These are phyloP conservation scores for Gonatopus flavifemur DNA, from an alignment of 1,140 invertebrate species.

Conservation along the genomic window DNA sequence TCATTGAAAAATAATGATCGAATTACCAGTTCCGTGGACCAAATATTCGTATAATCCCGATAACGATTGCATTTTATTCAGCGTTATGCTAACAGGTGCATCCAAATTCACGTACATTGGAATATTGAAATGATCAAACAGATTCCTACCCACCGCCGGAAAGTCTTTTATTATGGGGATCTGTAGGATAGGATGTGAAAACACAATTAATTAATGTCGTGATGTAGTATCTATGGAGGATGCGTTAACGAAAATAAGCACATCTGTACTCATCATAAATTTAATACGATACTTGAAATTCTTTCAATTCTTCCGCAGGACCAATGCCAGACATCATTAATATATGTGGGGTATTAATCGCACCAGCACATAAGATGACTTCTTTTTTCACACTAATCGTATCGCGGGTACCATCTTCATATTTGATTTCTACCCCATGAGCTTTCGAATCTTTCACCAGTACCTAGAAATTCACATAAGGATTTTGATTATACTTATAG, in stretches of 20 bases:
- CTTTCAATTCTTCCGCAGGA: conserved; percentile 54
- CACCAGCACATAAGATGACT: conserved; percentile 71
- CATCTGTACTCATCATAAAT: not conserved
- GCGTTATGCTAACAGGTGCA: conserved; percentile 64
- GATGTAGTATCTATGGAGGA: no score
- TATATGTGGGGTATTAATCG: conserved; percentile 71
- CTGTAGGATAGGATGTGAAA: conserved; percentile 40
- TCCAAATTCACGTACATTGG: conserved; percentile 69
- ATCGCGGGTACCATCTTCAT: conserved; percentile 45
- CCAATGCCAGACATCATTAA: conserved; percentile 73
- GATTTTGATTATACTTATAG: not conserved
- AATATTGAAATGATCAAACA: conserved; percentile 74
- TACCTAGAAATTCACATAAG: conserved; percentile 27
- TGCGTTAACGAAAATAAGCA: not conserved
- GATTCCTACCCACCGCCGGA: conserved; percentile 64
- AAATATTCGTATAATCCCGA: conserved; percentile 65
- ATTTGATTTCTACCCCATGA: conserved; percentile 59
- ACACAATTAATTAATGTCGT: no score
- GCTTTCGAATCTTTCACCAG: conserved; percentile 35
- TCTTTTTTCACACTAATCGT: conserved; percentile 65
- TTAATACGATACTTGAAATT: conserved; percentile 39
- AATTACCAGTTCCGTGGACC: conserved; percentile 62
- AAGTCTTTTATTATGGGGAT: conserved; percentile 60
- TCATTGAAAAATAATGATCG: not conserved
- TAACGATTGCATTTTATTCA: conserved; percentile 63